These are phyloP conservation scores for Orthosia gracilis DNA, from an alignment of 2,888 invertebrate species.

Conservation along the genomic window DNA sequence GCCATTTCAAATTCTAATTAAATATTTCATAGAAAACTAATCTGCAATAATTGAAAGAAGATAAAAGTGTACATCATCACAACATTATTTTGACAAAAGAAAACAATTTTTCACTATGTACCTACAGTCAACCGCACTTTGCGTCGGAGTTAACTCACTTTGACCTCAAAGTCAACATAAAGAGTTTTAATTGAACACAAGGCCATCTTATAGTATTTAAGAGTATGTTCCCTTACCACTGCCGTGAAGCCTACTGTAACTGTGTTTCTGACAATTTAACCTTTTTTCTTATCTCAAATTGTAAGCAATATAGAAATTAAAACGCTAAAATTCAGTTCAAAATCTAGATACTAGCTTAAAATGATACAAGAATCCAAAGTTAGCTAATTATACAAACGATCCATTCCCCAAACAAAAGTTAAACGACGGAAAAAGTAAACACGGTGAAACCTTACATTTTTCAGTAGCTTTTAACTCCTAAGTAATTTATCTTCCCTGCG, in stretches of 20 bases:
- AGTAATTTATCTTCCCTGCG: constrained; percentile 63
- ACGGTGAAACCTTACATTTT: constrained; percentile 43
- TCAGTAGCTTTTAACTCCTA: constrained; percentile 46
- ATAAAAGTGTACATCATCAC: not conserved
- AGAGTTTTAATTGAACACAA: no score
- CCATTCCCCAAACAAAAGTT: constrained; percentile 19
- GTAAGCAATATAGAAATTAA: not conserved
- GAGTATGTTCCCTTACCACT: no score
- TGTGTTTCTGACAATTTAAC: not conserved
- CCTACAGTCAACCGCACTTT: not conserved
- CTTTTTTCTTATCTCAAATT: not conserved
- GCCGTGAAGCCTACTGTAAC: no score
- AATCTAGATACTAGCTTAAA: not conserved
- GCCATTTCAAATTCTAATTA: no score
- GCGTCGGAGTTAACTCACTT: no score
- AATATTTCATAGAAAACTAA: not conserved
- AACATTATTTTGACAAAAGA: not conserved
- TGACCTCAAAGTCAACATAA: no score
- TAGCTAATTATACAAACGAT: not conserved
- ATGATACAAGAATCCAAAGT: not conserved
- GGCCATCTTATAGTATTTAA: no score
- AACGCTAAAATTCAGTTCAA: not conserved
- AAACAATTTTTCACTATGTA: no score
- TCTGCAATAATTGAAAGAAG: not conserved
- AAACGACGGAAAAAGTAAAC: constrained; percentile 33